phyloP scores from a whole-genome alignment of 2,113 vertebrate genomes.

The Monopterus albus region DNA sequence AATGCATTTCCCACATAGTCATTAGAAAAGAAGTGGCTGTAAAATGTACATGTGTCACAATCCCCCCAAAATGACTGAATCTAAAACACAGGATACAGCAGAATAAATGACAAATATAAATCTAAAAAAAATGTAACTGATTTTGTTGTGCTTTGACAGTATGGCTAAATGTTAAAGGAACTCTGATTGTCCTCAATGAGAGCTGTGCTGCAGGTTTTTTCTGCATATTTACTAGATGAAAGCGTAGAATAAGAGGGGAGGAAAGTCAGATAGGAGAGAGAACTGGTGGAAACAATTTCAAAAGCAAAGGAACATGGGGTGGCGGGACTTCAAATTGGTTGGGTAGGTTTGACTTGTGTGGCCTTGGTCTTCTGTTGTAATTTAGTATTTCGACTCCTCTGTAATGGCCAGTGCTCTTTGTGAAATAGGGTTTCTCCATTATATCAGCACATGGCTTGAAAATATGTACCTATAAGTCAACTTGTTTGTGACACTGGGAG shows the following conservation, averaged over 20 bases:
- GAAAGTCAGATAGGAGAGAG: conserved; percentile 1
- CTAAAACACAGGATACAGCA: too few relatives aligned
- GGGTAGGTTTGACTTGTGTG: conserved; percentile 42
- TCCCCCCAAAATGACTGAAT: too few relatives aligned
- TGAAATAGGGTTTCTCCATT: conserved; percentile 59
- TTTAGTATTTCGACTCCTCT: conserved; percentile 42
- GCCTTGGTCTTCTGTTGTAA: conserved; percentile 42
- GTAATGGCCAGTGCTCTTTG: conserved; percentile 35
- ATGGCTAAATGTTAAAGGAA: conserved; percentile 6
- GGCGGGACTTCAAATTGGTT: conserved; percentile 39
- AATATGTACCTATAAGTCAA: conserved; percentile 22
- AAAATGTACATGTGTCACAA: too few relatives aligned
- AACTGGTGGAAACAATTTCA: conserved; percentile 13
- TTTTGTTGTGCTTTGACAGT: conserved; percentile 5
- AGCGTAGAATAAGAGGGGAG: background rate
- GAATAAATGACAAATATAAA: too few relatives aligned
- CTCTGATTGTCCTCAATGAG: conserved; percentile 16
- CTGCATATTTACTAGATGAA: conserved; percentile 16
- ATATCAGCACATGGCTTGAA: conserved; percentile 28
- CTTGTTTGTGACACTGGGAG: conserved; percentile 46
- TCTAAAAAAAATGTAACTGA: background rate
- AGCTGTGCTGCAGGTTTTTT: background rate
- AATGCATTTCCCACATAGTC: too few relatives aligned
- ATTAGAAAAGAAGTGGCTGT: too few relatives aligned
- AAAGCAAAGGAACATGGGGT: conserved; percentile 33